Percentiles rank a stretch among this genome's conserved stretches.
Conservation (phyloP, 2,113 vertebrate species). For the Mystacornis crossleyi region DNA sequence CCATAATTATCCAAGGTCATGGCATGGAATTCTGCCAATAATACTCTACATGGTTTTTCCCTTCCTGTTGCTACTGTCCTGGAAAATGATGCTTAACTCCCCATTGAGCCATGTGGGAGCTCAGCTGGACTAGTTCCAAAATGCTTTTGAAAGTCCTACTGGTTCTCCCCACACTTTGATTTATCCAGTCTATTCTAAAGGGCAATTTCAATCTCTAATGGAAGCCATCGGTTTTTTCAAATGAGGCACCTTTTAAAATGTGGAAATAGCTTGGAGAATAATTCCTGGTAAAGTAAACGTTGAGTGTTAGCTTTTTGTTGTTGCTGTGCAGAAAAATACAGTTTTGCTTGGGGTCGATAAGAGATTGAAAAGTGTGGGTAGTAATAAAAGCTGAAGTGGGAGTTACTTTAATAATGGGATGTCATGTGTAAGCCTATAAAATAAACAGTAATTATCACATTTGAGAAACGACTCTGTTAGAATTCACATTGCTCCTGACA, state of each 20-base stretch:
- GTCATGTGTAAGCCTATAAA: constrained; percentile 71
- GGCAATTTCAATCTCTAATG: constrained; percentile 55
- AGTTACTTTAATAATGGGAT: constrained; percentile 69
- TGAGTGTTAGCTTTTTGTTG: constrained; percentile 64
- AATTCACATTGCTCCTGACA: constrained; percentile 65
- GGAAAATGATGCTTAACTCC: neutral
- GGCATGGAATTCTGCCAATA: neutral
- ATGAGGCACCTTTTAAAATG: constrained; percentile 61
- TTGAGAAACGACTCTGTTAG: constrained; percentile 63
- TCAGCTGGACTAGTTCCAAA: constrained; percentile 2
- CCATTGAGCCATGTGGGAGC: neutral
- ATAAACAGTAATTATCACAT: constrained; percentile 81
- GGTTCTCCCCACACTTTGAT: neutral
- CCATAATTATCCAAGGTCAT: neutral
- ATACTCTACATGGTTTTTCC: neutral
- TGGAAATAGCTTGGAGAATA: constrained; percentile 63
- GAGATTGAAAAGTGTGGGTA: constrained; percentile 75
- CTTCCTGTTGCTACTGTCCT: neutral
- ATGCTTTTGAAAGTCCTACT: neutral
- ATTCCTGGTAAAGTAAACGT: constrained; percentile 65
- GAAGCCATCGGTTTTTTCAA: constrained; percentile 56
- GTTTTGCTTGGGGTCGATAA: constrained; percentile 71
- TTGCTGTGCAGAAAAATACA: constrained; percentile 72
- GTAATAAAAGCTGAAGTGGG: constrained; percentile 76
- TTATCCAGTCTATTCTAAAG: constrained; percentile 42